A percentile compares a stretch with the other conserved stretches of the same genome.
Conservation (phyloP, 2,888 invertebrate genomes). For the Chloroclysta siterata region DNA sequence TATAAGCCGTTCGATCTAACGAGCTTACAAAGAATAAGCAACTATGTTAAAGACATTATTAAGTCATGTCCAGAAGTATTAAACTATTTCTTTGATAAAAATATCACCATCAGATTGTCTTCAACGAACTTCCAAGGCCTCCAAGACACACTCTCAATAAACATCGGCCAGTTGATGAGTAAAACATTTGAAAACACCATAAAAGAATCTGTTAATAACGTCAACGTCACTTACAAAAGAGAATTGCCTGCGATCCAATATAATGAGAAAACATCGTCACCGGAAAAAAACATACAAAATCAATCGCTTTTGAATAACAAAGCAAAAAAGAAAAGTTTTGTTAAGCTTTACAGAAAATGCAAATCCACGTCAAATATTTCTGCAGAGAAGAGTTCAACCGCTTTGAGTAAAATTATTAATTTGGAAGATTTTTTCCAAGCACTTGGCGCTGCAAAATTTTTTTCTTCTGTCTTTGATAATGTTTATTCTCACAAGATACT, state of each 20-base stretch:
- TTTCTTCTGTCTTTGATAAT: conserved; percentile 63
- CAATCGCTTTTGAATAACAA: conserved; percentile 19
- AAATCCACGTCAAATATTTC: conserved; percentile 62
- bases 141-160: conserved; percentile 20
- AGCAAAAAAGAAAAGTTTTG: conserved; percentile 49
- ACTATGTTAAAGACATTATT: conserved; percentile 10
- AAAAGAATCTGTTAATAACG: not conserved
- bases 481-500: conserved; percentile 59
- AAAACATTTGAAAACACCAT: not conserved
- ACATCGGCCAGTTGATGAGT: conserved; percentile 20
- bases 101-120: conserved; percentile 24
- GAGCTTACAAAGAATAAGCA: conserved; percentile 33
- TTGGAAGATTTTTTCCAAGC: conserved; percentile 71
- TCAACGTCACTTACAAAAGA: conserved; percentile 8
- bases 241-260: conserved; percentile 22
- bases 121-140: conserved; percentile 21
- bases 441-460: conserved; percentile 59
- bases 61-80: conserved; percentile 8
- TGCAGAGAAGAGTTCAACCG: conserved; percentile 48
- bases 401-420: conserved; percentile 61
- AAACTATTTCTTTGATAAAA: conserved; percentile 19
- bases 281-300: conserved; percentile 1
- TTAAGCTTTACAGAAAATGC: conserved; percentile 64
- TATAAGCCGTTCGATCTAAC: conserved; percentile 31
- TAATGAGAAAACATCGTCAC: conserved; percentile 10